Conservation (phyloP, 1,140 invertebrate genomes). For the Whitmania pigra region DNA sequence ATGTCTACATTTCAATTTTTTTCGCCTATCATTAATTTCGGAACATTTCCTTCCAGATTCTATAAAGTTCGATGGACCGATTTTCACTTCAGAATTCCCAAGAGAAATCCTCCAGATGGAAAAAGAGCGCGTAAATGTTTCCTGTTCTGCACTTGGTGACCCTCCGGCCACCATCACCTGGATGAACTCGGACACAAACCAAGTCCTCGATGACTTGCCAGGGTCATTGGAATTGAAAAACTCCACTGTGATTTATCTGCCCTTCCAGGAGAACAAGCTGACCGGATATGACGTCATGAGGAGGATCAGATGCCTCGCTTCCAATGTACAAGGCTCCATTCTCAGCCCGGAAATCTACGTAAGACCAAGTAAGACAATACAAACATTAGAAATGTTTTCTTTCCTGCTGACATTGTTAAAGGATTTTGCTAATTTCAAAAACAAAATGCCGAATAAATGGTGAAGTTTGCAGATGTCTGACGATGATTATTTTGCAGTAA, state of each 20-base stretch:
- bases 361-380: neutral
- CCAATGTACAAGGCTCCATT: constrained; percentile 2
- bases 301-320: neutral
- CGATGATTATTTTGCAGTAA: too few species aligned
- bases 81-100: constrained; percentile 2
- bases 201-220: neutral
- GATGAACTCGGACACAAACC: neutral
- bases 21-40: too few species aligned
- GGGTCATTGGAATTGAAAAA: neutral
- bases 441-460: too few species aligned
- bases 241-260: neutral
- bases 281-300: neutral
- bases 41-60: too few species aligned
- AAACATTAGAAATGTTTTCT: neutral
- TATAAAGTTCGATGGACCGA: neutral
- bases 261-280: neutral
- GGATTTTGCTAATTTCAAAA: too few species aligned
- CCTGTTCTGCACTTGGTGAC: neutral
- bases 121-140: neutral
- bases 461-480: too few species aligned
- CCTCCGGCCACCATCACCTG: neutral
- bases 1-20: too few species aligned
- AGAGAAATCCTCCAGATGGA: neutral
- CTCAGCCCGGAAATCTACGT: constrained; percentile 5
- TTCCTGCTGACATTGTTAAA: too few species aligned